Conservation (phyloP, 2,888 invertebrate genomes). For the Aspidiotus destructor region DNA sequence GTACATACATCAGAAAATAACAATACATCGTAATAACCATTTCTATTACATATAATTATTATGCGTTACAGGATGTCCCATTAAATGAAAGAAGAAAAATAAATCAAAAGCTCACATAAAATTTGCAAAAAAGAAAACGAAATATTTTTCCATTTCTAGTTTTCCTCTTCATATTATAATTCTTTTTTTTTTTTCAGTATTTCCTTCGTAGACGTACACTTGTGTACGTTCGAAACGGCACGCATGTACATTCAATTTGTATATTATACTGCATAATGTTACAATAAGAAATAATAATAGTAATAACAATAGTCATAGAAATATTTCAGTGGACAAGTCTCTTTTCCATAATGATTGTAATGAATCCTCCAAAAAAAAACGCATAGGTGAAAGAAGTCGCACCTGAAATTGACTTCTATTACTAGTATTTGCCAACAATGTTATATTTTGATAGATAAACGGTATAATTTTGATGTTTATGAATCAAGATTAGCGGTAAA, state of each 20-base stretch:
- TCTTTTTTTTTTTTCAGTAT: too few relatives aligned
- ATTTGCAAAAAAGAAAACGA: slow-evolving; percentile 27
- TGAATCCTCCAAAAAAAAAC: too few relatives aligned
- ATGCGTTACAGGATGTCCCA: slow-evolving; percentile 10
- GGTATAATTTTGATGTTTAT: not conserved
- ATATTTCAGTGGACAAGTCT: too few relatives aligned
- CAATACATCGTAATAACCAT: slow-evolving; percentile 24
- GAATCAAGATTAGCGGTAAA: too few relatives aligned
- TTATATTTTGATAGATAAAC: not conserved
- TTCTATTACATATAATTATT: slow-evolving; percentile 22
- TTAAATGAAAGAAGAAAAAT: slow-evolving; percentile 18
- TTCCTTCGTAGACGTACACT: too few relatives aligned
- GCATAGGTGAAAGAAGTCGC: too few relatives aligned
- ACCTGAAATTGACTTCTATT: not conserved
- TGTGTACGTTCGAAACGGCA: not conserved
- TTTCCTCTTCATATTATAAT: too few relatives aligned
- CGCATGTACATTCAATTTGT: too few relatives aligned
- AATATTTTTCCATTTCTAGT: slow-evolving; percentile 6
- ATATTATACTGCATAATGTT: too few relatives aligned
- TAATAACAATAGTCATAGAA: too few relatives aligned
- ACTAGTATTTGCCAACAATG: not conserved
- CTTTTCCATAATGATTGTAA: too few relatives aligned
- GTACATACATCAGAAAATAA: slow-evolving; percentile 26
- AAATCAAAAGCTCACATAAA: slow-evolving; percentile 28
- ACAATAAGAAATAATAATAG: too few relatives aligned